Evolutionary conservation across 1,140 invertebrate genomes (phyloP), one percentile per base, ranked within the genome.

Genomic region (Rhopalosiphum padi): DNA sequence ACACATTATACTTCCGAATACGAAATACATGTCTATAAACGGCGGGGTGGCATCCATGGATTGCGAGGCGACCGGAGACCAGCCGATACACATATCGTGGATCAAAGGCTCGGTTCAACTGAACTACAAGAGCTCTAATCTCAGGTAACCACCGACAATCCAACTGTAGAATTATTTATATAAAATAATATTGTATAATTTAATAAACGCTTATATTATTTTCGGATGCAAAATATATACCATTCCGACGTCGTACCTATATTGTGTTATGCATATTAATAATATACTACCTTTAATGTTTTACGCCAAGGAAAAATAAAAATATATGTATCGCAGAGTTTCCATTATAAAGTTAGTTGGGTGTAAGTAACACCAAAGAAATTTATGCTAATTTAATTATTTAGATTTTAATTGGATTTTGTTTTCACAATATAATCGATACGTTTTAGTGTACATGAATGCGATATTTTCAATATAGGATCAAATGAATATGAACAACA

Each of bases 41-140:
- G 96, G 96, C 51, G 95, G 96, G 94, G 95, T 95, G 93, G 96
- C 95, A 48, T 95, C 95, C 87, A 94, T 97, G 92, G 95, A 95
- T 41, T 97, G 97, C 94, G 96, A 96, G 92, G 96, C 96, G 1
- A 95, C 96, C 93, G 97, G 97, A 35, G 97, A 97, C 94, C 95
- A 95, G 37, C 97, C 97, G 37, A 95, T 97, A 93, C 96, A 96
- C 93, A 95, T 97, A 53, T 95, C 95, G 48, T 97, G 97, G 96
- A 95, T 95, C 94, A 95, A 94, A 91, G 95, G 95, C 94, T 95
- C 95, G 60, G 95, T 96, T 93, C 95, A 96, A 95, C 95, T 95
- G 85, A 95, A 95, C 94, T 95, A 96, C 94, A 95, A 96, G 94
- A 95, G 46, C 37, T 2, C 77, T 22, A 93, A 85, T 21, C 91